A percentile compares a stretch with the other conserved stretches of the same genome.
phyloP scores from a whole-genome alignment of 1,140 invertebrate genomes.

The Drosophila rhopaloa region DNA sequence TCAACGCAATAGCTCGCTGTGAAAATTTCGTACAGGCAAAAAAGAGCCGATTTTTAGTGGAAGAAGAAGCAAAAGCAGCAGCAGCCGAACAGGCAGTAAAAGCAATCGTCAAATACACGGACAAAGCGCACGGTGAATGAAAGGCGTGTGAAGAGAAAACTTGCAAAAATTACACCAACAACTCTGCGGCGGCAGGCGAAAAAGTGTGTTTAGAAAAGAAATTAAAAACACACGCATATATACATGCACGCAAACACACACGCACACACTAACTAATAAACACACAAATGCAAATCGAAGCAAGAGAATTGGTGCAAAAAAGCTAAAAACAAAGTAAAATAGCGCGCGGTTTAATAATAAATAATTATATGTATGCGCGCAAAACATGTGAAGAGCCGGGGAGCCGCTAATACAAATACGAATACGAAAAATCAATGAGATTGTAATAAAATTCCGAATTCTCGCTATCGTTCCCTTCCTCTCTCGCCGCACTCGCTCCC shows the following conservation, averaged over 20 bases:
- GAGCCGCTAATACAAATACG: constrained; percentile 67
- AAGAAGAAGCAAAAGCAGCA: constrained; percentile 67
- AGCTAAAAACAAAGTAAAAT: constrained; percentile 59
- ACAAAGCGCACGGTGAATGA: constrained; percentile 72
- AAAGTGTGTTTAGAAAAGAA: constrained; percentile 83
- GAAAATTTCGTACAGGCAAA: constrained; percentile 79
- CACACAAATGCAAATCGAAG: constrained; percentile 52
- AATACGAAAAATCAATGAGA: constrained; percentile 82
- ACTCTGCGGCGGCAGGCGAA: constrained; percentile 59
- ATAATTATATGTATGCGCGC: constrained; percentile 78
- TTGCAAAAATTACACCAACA: constrained; percentile 79
- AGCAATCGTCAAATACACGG: constrained; percentile 72
- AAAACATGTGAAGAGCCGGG: constrained; percentile 72
- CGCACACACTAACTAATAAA: constrained; percentile 21
- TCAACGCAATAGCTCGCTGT: constrained; percentile 61
- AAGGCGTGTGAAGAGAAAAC: constrained; percentile 76
- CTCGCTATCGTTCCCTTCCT: constrained; percentile 50
- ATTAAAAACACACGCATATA: constrained; percentile 78
- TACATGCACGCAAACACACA: constrained; percentile 50
- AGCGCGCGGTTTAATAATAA: constrained; percentile 82
- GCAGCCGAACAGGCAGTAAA: constrained; percentile 71
- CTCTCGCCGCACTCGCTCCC: constrained; percentile 37
- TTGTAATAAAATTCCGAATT: constrained; percentile 81
- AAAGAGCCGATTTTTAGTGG: constrained; percentile 78
- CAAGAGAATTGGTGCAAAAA: constrained; percentile 77